Evolutionary conservation across 2,797 vertebrate species (phyloP).

Genomic region (Trematomus bernacchii): DNA sequence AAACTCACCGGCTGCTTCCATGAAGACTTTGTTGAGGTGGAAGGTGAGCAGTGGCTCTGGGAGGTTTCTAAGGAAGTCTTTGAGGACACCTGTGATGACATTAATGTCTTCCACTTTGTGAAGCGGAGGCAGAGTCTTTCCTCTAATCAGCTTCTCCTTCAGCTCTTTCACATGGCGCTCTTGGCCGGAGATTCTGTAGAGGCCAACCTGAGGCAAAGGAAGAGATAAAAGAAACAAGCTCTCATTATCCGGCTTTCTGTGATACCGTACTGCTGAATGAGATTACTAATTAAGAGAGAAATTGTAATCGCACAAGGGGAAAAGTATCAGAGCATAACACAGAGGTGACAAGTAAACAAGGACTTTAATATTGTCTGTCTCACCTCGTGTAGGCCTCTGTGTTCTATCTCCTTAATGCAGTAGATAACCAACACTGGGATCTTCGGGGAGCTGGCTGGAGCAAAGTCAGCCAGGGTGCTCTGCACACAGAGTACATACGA

Average conservation of each 20-base stretch:
- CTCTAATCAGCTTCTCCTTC: slow-evolving; percentile 91
- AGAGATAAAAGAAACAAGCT: slow-evolving; percentile 20
- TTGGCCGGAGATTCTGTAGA: slow-evolving; percentile 92
- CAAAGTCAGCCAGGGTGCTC: slow-evolving; percentile 91
- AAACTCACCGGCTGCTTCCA: slow-evolving; percentile 91
- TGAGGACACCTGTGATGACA: slow-evolving; percentile 91
- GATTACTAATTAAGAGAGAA: slow-evolving; percentile 35
- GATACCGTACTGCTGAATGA: slow-evolving; percentile 28
- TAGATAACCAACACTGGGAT: slow-evolving; percentile 92
- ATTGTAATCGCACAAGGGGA: slow-evolving; percentile 16
- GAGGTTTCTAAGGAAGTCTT: slow-evolving; percentile 93
- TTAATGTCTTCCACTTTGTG: slow-evolving; percentile 94
- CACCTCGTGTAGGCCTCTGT: slow-evolving; percentile 93
- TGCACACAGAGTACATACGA: slow-evolving; percentile 56
- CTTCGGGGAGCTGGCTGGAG: slow-evolving; percentile 89
- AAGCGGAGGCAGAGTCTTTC: slow-evolving; percentile 89
- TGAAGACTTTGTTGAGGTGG: slow-evolving; percentile 90
- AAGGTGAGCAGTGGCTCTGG: slow-evolving; percentile 94
- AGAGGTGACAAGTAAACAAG: slow-evolving; percentile 22
- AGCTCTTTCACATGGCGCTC: slow-evolving; percentile 92
- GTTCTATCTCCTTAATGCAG: slow-evolving; percentile 95
- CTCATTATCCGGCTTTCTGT: slow-evolving; percentile 19
- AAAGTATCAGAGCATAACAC: slow-evolving; percentile 8
- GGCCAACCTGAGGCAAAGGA: slow-evolving; percentile 83
- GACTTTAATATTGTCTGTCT: slow-evolving; percentile 38